These are phyloP conservation scores for Mythimna lalbum DNA, from an alignment of 2,888 invertebrate genomes.

Conservation along the genomic window DNA sequence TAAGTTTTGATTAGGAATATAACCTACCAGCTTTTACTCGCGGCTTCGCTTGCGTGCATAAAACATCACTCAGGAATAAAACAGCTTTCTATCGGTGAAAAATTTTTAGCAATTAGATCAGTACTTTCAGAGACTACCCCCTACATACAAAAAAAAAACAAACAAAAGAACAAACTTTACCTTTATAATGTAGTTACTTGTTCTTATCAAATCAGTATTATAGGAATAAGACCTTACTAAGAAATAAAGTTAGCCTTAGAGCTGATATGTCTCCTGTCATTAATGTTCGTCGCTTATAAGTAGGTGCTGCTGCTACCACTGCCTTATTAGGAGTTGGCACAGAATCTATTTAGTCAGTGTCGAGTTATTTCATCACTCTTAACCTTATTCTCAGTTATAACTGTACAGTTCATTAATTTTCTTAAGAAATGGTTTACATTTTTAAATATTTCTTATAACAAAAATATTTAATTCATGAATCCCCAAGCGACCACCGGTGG, in stretches of 20 bases:
- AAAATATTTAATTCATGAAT: too few relatives aligned
- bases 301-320: not conserved
- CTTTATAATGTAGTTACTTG: not conserved
- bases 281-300: slow-evolving; percentile 5
- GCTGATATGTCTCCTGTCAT: not conserved
- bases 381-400: too few relatives aligned
- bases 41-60: too few relatives aligned
- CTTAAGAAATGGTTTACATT: too few relatives aligned
- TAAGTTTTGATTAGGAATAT: not conserved
- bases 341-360: slow-evolving; percentile 10
- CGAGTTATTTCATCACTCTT: slow-evolving; percentile 14
- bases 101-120: too few relatives aligned
- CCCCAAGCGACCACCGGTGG: too few relatives aligned
- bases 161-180: not conserved
- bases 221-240: not conserved
- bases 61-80: too few relatives aligned
- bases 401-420: not conserved
- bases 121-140: too few relatives aligned
- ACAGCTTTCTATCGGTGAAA: too few relatives aligned
- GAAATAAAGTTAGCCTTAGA: not conserved
- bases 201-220: not conserved
- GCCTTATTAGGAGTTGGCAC: slow-evolving; percentile 20
- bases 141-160: too few relatives aligned
- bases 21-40: too few relatives aligned
- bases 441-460: too few relatives aligned